Evolutionary conservation across 2,888 invertebrate species (phyloP).

Genomic region (Drosophila nr. perissopoda): DNA sequence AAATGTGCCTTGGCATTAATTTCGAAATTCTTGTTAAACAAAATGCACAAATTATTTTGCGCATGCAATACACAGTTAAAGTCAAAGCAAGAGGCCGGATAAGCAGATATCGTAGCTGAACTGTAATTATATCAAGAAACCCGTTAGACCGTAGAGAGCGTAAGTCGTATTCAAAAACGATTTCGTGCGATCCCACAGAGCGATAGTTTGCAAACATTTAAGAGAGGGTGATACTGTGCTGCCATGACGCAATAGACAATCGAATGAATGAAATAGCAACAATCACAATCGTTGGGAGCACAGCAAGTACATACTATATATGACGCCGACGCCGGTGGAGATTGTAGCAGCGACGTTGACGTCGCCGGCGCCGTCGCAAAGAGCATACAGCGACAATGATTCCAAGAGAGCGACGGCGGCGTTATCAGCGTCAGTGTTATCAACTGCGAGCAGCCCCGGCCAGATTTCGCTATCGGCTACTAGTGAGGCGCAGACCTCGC

Average conservation of each 20-base stretch:
- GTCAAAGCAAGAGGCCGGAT: constrained; percentile 4
- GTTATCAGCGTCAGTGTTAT: not conserved
- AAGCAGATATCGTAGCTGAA: not conserved
- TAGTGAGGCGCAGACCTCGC: not conserved
- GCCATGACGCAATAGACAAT: constrained; percentile 46
- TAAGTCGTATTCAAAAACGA: constrained; percentile 6
- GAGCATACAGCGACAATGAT: not conserved
- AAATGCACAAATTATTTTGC: constrained; percentile 45
- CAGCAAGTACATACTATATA: constrained; percentile 13
- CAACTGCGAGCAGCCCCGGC: not conserved
- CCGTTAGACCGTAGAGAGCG: not conserved
- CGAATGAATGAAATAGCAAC: constrained; percentile 36
- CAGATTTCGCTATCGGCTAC: not conserved
- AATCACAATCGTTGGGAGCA: constrained; percentile 24
- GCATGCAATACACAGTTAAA: constrained; percentile 30
- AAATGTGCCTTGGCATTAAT: constrained; percentile 30
- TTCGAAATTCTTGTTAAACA: constrained; percentile 56
- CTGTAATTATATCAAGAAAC: not conserved
- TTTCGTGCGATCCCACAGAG: constrained; percentile 4
- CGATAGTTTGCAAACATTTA: not conserved
- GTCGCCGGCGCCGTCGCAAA: not conserved
- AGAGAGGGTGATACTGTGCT: constrained; percentile 4
- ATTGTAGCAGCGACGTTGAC: constrained; percentile 35
- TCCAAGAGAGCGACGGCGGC: not conserved
- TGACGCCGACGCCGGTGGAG: constrained; percentile 58